Conservation (phyloP, 2,797 vertebrate species). For the Hoplostethus mediterraneus region DNA sequence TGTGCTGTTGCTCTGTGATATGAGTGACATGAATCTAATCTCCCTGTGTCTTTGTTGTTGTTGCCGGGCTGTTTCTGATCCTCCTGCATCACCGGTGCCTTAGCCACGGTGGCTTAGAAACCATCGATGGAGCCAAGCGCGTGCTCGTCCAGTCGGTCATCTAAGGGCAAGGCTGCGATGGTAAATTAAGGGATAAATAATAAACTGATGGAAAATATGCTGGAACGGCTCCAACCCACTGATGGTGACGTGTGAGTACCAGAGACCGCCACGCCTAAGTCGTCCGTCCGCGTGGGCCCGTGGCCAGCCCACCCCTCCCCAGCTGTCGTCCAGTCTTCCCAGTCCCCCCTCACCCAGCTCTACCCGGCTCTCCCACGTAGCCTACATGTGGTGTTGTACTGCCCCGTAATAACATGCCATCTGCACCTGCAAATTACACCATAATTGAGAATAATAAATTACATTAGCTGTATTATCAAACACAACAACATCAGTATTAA, state of each 20-base stretch:
- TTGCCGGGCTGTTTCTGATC: constrained; percentile 48
- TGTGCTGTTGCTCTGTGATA: constrained; percentile 52
- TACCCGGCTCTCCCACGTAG: neutral
- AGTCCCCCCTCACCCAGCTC: constrained; percentile 25
- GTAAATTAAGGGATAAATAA: constrained; percentile 74
- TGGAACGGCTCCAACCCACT: constrained; percentile 45
- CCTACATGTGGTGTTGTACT: constrained; percentile 40
- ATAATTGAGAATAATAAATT: constrained; percentile 70
- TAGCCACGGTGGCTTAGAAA: constrained; percentile 42
- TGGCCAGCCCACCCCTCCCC: constrained; percentile 28
- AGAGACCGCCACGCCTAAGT: constrained; percentile 22
- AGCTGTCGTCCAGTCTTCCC: constrained; percentile 34
- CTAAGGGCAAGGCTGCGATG: constrained; percentile 38
- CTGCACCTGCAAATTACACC: constrained; percentile 64
- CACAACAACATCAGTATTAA: constrained; percentile 35
- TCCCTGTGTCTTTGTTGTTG: constrained; percentile 66
- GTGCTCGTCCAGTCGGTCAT: constrained; percentile 58
- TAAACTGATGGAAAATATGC: constrained; percentile 53
- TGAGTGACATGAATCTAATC: constrained; percentile 68
- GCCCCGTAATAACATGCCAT: constrained; percentile 50
- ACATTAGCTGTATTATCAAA: constrained; percentile 43
- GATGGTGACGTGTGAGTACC: constrained; percentile 33
- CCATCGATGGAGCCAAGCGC: constrained; percentile 62
- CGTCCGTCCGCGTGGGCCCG: constrained; percentile 17
- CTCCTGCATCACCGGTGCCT: constrained; percentile 48